A percentile compares a stretch with the other conserved stretches of the same genome.
These are phyloP conservation scores for Thunnus maccoyii DNA, from an alignment of 2,113 vertebrate genomes.

Conservation along the genomic window DNA sequence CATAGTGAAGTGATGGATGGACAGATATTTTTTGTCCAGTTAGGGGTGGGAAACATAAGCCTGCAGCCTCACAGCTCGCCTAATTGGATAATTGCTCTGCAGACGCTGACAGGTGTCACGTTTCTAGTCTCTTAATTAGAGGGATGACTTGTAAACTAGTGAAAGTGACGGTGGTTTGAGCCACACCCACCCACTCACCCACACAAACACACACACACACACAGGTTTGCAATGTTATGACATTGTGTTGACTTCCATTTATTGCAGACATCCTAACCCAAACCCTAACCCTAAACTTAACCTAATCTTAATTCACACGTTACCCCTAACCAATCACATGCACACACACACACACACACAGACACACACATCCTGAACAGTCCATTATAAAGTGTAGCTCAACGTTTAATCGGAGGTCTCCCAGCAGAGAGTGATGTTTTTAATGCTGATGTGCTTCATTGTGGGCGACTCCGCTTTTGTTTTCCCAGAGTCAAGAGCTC, in stretches of 20 bases:
- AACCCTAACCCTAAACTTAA: too few relatives aligned
- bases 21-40: neutral
- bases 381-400: neutral
- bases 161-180: conserved; percentile 30
- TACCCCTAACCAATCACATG: neutral
- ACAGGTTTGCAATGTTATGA: neutral
- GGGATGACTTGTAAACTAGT: conserved; percentile 32
- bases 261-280: too few relatives aligned
- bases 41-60: fast-evolving
- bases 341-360: too few relatives aligned
- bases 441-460: conserved; percentile 8
- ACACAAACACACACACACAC: neutral
- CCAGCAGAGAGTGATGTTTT: conserved; percentile 34
- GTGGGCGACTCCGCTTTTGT: conserved; percentile 30
- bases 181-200: conserved; percentile 1
- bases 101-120: conserved; percentile 18
- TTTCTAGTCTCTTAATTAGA: conserved; percentile 24
- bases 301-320: too few relatives aligned
- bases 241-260: too few relatives aligned
- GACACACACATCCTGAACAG: neutral
- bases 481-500: conserved; percentile 22
- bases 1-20: neutral
- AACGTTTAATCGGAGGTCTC: conserved; percentile 32
- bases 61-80: neutral
- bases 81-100: conserved; percentile 40